These are phyloP conservation scores for Elysia chlorotica DNA, from an alignment of 1,140 invertebrate genomes.

Conservation along the genomic window DNA sequence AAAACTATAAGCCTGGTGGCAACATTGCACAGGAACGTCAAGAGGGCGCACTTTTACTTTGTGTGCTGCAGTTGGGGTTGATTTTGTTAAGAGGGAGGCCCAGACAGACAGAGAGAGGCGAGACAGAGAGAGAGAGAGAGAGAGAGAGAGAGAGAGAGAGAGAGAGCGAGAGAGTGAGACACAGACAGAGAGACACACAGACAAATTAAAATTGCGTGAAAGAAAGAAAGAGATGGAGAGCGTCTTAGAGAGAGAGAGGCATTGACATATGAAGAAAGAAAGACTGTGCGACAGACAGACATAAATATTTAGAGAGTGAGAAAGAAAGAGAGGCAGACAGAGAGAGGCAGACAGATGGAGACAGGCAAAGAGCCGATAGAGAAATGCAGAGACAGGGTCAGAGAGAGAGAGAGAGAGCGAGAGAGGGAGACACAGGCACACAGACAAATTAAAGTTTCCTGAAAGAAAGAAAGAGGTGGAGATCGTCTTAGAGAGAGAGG, in stretches of 20 bases:
- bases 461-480: not conserved
- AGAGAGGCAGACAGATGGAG: not conserved
- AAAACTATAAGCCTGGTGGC: too few species aligned
- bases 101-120: not conserved
- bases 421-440: not conserved
- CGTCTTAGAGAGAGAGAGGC: not conserved
- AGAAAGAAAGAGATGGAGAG: not conserved
- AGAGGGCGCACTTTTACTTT: too few species aligned
- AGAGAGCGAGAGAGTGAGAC: not conserved
- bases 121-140: not conserved
- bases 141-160: not conserved
- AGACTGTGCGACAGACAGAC: not conserved
- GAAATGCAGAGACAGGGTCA: not conserved
- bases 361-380: not conserved
- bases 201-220: not conserved
- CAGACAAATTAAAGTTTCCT: too few species aligned
- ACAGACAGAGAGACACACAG: not conserved
- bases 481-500: not conserved
- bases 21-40: too few species aligned
- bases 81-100: not conserved
- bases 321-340: not conserved
- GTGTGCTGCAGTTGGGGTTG: too few species aligned
- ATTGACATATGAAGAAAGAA: not conserved
- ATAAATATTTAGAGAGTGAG: not conserved
- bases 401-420: constrained; percentile 1